These are phyloP conservation scores for Xiphophorus birchmanni DNA, from an alignment of 2,797 vertebrate genomes.

Conservation along the genomic window DNA sequence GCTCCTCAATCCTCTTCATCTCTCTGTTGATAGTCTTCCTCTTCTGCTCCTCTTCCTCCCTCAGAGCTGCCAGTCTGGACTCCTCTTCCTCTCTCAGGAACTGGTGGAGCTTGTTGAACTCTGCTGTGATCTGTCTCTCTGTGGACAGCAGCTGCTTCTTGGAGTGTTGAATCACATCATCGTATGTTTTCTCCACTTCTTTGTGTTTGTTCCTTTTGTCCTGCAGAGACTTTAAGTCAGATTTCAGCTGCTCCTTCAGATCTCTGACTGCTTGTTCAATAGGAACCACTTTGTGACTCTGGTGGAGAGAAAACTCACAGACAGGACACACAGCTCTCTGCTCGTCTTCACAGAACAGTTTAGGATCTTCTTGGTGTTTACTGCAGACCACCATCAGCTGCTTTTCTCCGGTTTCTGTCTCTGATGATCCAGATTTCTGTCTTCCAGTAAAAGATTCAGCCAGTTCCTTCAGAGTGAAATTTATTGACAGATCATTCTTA, in stretches of 20 bases:
- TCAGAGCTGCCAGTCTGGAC: conserved; percentile 60
- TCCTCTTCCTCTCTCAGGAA: conserved; percentile 73
- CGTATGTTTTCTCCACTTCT: not conserved
- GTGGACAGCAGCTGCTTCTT: conserved; percentile 21
- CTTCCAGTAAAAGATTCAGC: conserved; percentile 14
- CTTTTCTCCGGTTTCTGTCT: not conserved
- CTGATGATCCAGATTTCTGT: conserved; percentile 9
- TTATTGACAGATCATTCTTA: fast-evolving
- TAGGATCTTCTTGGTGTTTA: not conserved
- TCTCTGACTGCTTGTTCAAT: conserved; percentile 24
- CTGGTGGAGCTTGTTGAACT: conserved; percentile 74
- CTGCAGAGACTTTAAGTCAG: conserved; percentile 24
- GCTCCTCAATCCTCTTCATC: conserved; percentile 26
- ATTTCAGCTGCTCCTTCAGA: conserved; percentile 20
- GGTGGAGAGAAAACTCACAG: conserved; percentile 44
- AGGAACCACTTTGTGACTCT: conserved; percentile 33
- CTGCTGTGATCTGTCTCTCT: conserved; percentile 37
- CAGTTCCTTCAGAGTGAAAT: conserved; percentile 23
- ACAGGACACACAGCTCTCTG: conserved; percentile 48
- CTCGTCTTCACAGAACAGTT: conserved; percentile 10
- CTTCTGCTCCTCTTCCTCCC: conserved; percentile 52
- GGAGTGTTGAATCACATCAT: conserved; percentile 13
- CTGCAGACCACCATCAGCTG: conserved; percentile 9
- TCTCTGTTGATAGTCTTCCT: conserved; percentile 19
- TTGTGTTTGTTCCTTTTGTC: conserved; percentile 9